These are phyloP conservation scores for Ibidorhyncha struthersii DNA, from an alignment of 2,113 vertebrate genomes.

Conservation along the genomic window DNA sequence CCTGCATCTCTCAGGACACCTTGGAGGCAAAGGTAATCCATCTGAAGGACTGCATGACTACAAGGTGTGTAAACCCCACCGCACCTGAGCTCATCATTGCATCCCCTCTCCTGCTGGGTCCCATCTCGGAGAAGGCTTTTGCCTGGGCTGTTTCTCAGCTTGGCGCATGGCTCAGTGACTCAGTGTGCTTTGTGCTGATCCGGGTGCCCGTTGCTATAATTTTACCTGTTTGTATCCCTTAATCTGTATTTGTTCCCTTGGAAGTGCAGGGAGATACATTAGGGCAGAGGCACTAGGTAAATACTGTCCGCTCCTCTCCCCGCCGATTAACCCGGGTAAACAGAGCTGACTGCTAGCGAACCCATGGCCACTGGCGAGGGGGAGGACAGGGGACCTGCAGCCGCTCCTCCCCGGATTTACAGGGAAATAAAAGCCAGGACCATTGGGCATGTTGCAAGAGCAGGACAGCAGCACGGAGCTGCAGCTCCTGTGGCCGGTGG, in stretches of 20 bases:
- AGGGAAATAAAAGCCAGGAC: background rate
- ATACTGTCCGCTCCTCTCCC: background rate
- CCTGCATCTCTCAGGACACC: background rate
- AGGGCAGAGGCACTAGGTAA: conserved; percentile 59
- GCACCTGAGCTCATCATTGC: background rate
- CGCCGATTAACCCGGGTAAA: conserved; percentile 33
- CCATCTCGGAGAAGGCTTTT: background rate
- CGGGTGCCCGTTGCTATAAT: conserved; percentile 49
- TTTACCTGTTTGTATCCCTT: conserved; percentile 46
- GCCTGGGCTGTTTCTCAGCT: background rate
- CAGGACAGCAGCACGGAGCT: fast-evolving
- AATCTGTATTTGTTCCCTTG: conserved; percentile 62
- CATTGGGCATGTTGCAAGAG: background rate
- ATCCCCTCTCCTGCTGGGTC: background rate
- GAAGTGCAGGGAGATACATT: conserved; percentile 31
- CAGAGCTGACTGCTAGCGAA: background rate
- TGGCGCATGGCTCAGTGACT: background rate
- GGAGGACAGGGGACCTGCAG: background rate
- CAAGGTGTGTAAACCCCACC: background rate
- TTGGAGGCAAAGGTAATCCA: background rate
- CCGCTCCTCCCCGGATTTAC: background rate
- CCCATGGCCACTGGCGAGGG: background rate
- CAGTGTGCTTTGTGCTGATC: background rate
- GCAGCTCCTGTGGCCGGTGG: background rate
- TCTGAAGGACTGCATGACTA: background rate